Percentiles rank a stretch among this genome's conserved stretches.
phyloP scores from a whole-genome alignment of 2,888 invertebrate genomes.

The Deroplatys truncata region DNA sequence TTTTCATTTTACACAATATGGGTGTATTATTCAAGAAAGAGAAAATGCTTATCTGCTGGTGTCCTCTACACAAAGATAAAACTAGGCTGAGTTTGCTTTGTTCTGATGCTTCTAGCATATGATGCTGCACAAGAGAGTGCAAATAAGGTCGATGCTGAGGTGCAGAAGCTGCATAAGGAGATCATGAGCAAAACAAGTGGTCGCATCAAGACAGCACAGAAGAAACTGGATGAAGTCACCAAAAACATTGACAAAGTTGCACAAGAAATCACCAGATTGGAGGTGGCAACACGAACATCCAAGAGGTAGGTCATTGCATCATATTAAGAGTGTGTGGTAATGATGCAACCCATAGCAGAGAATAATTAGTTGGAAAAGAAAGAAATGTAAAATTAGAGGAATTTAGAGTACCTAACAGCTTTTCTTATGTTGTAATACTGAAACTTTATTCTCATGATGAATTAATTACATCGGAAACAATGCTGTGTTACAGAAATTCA shows the following conservation, averaged over 20 bases:
- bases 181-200: constrained; percentile 67
- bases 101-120: constrained; percentile 37
- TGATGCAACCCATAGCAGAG: background rate
- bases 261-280: constrained; percentile 47
- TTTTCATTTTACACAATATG: too few species aligned
- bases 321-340: background rate
- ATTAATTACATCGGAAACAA: too few species aligned
- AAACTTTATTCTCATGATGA: too few species aligned
- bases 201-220: constrained; percentile 66
- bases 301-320: constrained; percentile 43
- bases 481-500: constrained; percentile 55
- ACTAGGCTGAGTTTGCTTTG: too few species aligned
- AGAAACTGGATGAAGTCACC: constrained; percentile 61
- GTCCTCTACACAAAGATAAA: too few species aligned
- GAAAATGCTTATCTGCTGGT: too few species aligned
- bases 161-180: constrained; percentile 59
- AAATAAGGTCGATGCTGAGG: constrained; percentile 57
- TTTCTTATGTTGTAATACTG: too few species aligned
- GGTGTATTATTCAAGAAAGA: too few species aligned
- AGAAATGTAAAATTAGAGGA: background rate
- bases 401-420: too few species aligned
- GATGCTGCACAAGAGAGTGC: constrained; percentile 58
- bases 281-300: constrained; percentile 48
- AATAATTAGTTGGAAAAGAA: background rate
- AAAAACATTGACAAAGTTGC: constrained; percentile 68